Percentiles rank a stretch among this genome's conserved stretches.
Conservation (phyloP, 2,888 invertebrate genomes). For the Caenorhabditis doughertyi region DNA sequence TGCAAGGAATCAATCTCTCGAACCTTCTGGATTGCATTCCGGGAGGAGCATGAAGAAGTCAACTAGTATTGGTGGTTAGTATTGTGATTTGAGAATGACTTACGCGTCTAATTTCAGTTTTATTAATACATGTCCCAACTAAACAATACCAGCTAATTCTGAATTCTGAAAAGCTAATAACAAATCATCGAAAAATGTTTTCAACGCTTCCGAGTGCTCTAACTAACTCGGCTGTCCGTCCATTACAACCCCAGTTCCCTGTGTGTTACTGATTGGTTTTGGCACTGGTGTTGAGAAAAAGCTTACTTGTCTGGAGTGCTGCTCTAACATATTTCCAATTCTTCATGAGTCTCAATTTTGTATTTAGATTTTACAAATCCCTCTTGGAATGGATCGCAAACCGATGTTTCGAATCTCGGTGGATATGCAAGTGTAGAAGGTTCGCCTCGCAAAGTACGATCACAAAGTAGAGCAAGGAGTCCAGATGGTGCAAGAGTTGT, state of each 20-base stretch:
- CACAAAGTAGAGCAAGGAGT: constrained; percentile 68
- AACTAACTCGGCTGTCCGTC: constrained; percentile 30
- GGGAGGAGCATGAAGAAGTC: constrained; percentile 62
- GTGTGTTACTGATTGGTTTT: constrained; percentile 46
- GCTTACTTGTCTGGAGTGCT: constrained; percentile 51
- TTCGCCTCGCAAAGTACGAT: constrained; percentile 66
- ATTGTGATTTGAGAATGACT: constrained; percentile 38
- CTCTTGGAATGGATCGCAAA: constrained; percentile 61
- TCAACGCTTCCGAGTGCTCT: constrained; percentile 23
- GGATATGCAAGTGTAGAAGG: constrained; percentile 71
- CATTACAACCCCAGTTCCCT: neutral
- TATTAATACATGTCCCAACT: no score
- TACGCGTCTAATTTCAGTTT: no score
- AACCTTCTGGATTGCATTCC: constrained; percentile 27
- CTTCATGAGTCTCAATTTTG: neutral
- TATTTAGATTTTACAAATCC: constrained; percentile 70
- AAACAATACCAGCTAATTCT: no score
- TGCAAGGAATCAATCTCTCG: constrained; percentile 42
- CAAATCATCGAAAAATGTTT: constrained; percentile 18
- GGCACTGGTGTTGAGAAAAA: constrained; percentile 13
- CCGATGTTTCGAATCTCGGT: constrained; percentile 58
- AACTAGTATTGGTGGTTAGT: constrained; percentile 65
- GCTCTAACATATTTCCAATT: constrained; percentile 36
- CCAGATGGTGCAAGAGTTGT: constrained; percentile 71
- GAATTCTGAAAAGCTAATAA: neutral